Percentiles rank a stretch among this genome's conserved stretches.
phyloP scores from a whole-genome alignment of 2,797 vertebrate species.

The Chaetodon trifasciatus region DNA sequence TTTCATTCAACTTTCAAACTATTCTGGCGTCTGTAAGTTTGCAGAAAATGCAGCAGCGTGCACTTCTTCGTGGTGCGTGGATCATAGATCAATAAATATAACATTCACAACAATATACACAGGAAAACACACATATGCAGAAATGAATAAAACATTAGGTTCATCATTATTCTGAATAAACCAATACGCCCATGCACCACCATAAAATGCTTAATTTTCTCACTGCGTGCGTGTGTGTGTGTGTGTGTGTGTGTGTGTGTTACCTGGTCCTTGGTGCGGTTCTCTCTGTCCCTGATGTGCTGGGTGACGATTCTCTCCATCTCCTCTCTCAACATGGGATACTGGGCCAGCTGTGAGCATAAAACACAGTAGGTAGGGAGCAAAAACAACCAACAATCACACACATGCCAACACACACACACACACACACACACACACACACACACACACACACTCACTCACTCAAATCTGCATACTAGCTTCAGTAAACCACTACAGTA shows the following conservation, averaged over 20 bases:
- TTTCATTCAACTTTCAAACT: not conserved
- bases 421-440: conserved; percentile 28
- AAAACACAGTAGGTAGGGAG: conserved; percentile 74
- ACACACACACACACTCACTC: conserved; percentile 36
- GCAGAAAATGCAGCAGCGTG: not conserved
- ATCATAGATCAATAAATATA: not conserved
- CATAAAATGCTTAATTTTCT: not conserved
- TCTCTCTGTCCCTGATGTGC: conserved; percentile 96
- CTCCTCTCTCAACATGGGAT: conserved; percentile 96
- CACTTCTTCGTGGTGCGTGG: not conserved
- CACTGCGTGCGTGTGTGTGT: not conserved
- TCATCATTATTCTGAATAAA: not conserved
- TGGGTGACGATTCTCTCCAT: conserved; percentile 99
- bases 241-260: not conserved
- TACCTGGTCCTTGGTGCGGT: conserved; percentile 95
- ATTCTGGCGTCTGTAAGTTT: not conserved
- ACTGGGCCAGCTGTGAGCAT: conserved; percentile 94
- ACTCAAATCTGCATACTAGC: conserved; percentile 40
- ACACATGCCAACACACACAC: not conserved
- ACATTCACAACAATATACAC: rapidly evolving
- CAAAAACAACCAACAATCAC: conserved; percentile 4
- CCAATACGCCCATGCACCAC: not conserved
- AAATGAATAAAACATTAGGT: not conserved
- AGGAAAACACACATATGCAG: not conserved
- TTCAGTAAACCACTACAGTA: conserved; percentile 19